Percentiles rank a stretch among this genome's conserved stretches.
Conservation (phyloP, 2,797 vertebrate genomes). For the Periparus ater region DNA sequence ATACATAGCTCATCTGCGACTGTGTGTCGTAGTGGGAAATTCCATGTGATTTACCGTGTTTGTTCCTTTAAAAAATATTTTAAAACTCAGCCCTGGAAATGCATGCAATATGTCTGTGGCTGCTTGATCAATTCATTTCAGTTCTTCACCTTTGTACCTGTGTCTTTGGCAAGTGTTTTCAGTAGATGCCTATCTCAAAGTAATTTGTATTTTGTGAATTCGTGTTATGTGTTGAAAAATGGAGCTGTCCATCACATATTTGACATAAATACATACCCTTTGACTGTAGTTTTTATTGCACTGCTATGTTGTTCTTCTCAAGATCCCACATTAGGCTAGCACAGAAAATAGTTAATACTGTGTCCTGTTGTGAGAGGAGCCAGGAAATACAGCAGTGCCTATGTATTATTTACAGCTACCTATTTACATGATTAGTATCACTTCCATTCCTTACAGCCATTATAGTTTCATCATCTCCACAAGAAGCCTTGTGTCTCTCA, state of each 20-base stretch:
- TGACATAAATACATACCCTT: background rate
- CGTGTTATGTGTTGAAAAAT: background rate
- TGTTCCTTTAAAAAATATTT: background rate
- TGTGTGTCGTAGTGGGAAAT: background rate
- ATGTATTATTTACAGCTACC: conserved; percentile 46
- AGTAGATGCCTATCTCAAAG: background rate
- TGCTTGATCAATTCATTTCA: background rate
- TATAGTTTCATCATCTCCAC: conserved; percentile 22
- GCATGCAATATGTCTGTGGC: background rate
- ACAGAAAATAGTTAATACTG: background rate
- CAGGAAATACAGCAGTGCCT: background rate
- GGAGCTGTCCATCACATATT: background rate
- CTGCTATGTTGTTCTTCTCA: background rate
- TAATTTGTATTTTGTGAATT: background rate
- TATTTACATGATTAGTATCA: background rate
- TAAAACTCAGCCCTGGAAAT: background rate
- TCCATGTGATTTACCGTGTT: background rate
- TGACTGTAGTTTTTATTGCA: background rate
- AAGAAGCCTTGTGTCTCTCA: conserved; percentile 12
- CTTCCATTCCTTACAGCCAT: background rate
- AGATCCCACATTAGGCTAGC: background rate
- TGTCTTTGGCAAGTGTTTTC: background rate
- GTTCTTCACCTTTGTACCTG: background rate
- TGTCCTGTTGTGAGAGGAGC: background rate
- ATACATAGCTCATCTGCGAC: background rate